phyloP scores from a whole-genome alignment of 2,113 vertebrate genomes.

The Orientallactaga bullata region DNA sequence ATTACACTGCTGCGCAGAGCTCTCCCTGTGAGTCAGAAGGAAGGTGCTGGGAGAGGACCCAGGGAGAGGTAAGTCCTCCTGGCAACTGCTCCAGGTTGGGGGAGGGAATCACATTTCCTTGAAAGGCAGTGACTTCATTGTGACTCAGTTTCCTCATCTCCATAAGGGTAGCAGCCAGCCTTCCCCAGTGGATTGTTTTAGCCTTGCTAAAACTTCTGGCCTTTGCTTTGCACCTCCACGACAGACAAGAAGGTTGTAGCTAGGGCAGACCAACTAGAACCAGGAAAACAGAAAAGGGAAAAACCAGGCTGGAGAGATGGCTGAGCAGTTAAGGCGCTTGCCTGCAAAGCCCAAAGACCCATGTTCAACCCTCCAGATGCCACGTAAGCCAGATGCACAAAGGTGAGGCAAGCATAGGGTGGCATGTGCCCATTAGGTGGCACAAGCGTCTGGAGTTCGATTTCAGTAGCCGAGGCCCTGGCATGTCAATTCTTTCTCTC shows the following conservation, averaged over 20 bases:
- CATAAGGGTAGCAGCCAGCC: background rate
- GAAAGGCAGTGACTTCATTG: background rate
- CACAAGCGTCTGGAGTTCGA: too few species aligned
- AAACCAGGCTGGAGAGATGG: background rate
- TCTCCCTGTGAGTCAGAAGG: background rate
- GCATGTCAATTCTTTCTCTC: too few species aligned
- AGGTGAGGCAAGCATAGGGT: too few species aligned
- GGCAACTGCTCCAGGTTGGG: background rate
- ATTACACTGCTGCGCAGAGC: too few species aligned
- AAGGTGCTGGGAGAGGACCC: background rate
- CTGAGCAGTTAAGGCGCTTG: too few species aligned
- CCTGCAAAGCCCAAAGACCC: too few species aligned
- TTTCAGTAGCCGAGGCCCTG: too few species aligned
- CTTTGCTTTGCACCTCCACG: background rate
- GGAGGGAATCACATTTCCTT: background rate
- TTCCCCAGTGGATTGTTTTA: background rate
- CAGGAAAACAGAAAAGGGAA: background rate
- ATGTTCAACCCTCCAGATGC: too few species aligned
- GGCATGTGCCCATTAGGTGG: too few species aligned
- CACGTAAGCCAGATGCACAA: too few species aligned
- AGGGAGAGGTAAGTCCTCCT: background rate
- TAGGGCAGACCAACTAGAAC: background rate
- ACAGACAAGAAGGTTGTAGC: background rate
- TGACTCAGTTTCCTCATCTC: constrained; percentile 45
- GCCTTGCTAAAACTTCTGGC: background rate